Evolutionary conservation across 2,797 vertebrate species (phyloP), one percentile per base, ranked within the genome.

Genomic region (Xenops minutus): DNA sequence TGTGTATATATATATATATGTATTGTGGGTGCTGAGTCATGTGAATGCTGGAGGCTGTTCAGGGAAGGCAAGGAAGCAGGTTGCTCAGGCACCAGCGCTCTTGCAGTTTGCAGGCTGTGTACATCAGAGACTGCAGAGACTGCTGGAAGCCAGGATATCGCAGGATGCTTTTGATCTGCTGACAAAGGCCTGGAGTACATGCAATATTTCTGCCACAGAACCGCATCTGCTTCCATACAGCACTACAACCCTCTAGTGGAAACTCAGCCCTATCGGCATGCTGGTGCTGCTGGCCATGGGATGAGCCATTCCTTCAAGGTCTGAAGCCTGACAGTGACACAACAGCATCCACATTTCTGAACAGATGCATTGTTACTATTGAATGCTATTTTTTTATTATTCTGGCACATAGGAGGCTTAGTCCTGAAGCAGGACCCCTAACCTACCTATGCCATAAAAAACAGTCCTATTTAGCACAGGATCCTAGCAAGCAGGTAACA

Each of bases 241-340:
- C 92, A 62, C 91, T 95, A 96, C 96, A 96, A 95, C 95, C 96
- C 95, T 87, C 95, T 96, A 96, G 93, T 93, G 92, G 93, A 93
- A 92, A 91, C 46, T 80, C 17, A 0, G 37, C 59, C 84, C 78
- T 62, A 44, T 68, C 0, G 4, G 72, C 91, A 43, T 0, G 0
- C 41, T 0, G 0, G 19, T 64, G 63, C 49, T 87, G 48, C 71
- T 74, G 72, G 15, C 43, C 3, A 0, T 1, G 5, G 54, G 43
- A 44, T 17, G 20, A 74, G 55, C 16, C 0, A 0, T 8, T 82
- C 41, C 51, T 58, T 62, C 17, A 26, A n/a, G 66, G 56, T 48
- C 26, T 82, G 87, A 59, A 94, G 55, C n/a, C 43, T 76, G 55
- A 14, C 1, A 2, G 72, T 32, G 59, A 29, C 64, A 59, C 30